Percentiles rank a stretch among this genome's conserved stretches.
phyloP scores from a whole-genome alignment of 2,888 invertebrate species.

The Podotricha telesiphe region DNA sequence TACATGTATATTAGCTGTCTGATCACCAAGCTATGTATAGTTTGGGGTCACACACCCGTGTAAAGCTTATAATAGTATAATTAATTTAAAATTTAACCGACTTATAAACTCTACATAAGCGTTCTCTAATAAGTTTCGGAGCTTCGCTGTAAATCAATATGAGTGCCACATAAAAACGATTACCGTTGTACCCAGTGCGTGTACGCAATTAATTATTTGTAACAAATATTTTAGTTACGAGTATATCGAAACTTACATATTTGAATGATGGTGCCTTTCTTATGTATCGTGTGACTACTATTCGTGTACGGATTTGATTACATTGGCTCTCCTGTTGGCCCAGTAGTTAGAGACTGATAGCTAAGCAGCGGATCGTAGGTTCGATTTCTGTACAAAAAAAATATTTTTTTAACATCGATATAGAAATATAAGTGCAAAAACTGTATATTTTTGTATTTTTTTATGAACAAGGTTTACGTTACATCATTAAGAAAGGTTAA shows the following conservation, averaged over 20 bases:
- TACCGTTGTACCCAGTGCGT: conserved; percentile 42
- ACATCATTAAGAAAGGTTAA: too few species aligned
- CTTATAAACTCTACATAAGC: conserved; percentile 7
- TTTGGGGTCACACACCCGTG: neutral
- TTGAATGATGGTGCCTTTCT: conserved; percentile 36
- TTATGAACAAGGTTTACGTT: too few species aligned
- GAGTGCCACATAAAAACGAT: conserved; percentile 39
- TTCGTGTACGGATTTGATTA: conserved; percentile 10
- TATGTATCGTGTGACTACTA: conserved; percentile 7
- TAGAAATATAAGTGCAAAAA: too few species aligned
- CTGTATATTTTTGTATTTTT: too few species aligned
- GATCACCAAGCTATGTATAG: neutral
- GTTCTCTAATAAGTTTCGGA: conserved; percentile 36
- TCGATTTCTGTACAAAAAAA: neutral
- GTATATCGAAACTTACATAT: conserved; percentile 39
- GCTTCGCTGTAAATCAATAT: conserved; percentile 45
- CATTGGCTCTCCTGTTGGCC: neutral
- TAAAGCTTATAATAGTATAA: conserved; percentile 4
- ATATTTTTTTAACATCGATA: too few species aligned
- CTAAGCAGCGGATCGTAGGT: neutral
- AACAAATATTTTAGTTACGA: conserved; percentile 42
- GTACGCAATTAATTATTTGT: conserved; percentile 48
- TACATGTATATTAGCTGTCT: neutral
- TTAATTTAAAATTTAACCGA: conserved; percentile 8
- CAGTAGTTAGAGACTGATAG: neutral